Percentiles rank a stretch among this genome's conserved stretches.
Evolutionary conservation across 1,140 invertebrate genomes (phyloP).

Genomic region (Drosophila triauraria): DNA sequence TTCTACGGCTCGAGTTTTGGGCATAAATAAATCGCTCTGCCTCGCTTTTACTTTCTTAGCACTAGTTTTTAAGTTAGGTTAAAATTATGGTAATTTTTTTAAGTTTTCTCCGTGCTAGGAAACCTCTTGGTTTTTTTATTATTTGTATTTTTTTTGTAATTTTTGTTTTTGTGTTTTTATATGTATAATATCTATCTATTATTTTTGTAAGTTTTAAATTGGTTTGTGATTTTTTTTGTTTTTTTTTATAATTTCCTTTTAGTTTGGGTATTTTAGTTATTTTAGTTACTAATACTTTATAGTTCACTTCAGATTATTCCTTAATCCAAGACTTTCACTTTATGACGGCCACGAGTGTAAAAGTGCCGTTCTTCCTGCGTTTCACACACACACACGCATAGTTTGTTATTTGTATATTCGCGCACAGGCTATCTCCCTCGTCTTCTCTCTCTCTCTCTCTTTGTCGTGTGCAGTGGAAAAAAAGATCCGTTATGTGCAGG

Average conservation of each 20-base stretch:
- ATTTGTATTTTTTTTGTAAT: constrained; percentile 31
- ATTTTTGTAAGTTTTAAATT: constrained; percentile 16
- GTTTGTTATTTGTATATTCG: constrained; percentile 20
- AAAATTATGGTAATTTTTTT: constrained; percentile 25
- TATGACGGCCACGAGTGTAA: constrained; percentile 49
- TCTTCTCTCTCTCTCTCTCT: constrained; percentile 1
- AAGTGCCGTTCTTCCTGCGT: constrained; percentile 47
- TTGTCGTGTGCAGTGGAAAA: constrained; percentile 23
- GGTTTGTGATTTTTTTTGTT: constrained; percentile 16
- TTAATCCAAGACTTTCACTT: constrained; percentile 25
- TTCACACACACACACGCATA: constrained; percentile 35
- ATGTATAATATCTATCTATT: constrained; percentile 29
- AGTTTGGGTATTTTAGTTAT: constrained; percentile 4
- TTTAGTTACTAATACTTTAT: constrained; percentile 22
- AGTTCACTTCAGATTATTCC: constrained; percentile 33
- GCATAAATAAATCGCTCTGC: constrained; percentile 47
- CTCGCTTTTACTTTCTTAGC: constrained; percentile 2
- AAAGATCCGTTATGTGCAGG: constrained; percentile 53
- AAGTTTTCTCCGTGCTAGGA: constrained; percentile 8
- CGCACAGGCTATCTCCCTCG: constrained; percentile 16
- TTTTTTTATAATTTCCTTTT: constrained; percentile 20
- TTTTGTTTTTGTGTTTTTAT: constrained; percentile 36
- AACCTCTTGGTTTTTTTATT: constrained; percentile 10
- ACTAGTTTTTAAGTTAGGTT: constrained; percentile 27
- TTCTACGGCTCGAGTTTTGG: constrained; percentile 35